Evolutionary conservation across 1,140 invertebrate genomes (phyloP).

Genomic region (Bombus waltoni): DNA sequence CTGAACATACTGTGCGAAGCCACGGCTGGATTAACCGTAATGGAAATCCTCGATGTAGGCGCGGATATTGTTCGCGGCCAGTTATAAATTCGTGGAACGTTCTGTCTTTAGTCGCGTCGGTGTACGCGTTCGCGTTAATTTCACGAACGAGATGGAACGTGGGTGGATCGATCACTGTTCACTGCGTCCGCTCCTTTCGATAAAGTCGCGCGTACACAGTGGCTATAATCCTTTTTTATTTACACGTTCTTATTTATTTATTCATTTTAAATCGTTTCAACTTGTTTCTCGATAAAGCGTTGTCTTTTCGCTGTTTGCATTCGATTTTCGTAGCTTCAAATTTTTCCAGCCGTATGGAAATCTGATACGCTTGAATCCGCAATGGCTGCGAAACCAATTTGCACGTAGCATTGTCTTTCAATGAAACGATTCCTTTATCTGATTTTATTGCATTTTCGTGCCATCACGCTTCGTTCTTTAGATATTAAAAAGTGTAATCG

Average conservation of each 20-base stretch:
- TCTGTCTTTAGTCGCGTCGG: slow-evolving; percentile 15
- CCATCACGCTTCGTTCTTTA: too few species aligned
- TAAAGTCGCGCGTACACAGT: too few species aligned
- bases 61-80: slow-evolving; percentile 22
- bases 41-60: slow-evolving; percentile 35
- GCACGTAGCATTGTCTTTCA: too few species aligned
- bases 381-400: too few species aligned
- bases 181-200: neutral
- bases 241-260: neutral
- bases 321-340: neutral
- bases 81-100: slow-evolving; percentile 31
- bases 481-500: neutral
- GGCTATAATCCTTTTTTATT: too few species aligned
- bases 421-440: too few species aligned
- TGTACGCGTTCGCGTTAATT: slow-evolving; percentile 16
- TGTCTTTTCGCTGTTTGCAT: neutral
- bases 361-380: neutral
- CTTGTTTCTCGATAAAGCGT: too few species aligned
- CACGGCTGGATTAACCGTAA: slow-evolving; percentile 46
- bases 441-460: too few species aligned
- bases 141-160: slow-evolving; percentile 1
- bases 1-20: slow-evolving; percentile 25
- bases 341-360: neutral
- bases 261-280: neutral
- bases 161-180: neutral